Percentiles rank a stretch among this genome's conserved stretches.
phyloP scores from a whole-genome alignment of 2,113 vertebrate genomes.

The Cyphomyrus plagiostoma region DNA sequence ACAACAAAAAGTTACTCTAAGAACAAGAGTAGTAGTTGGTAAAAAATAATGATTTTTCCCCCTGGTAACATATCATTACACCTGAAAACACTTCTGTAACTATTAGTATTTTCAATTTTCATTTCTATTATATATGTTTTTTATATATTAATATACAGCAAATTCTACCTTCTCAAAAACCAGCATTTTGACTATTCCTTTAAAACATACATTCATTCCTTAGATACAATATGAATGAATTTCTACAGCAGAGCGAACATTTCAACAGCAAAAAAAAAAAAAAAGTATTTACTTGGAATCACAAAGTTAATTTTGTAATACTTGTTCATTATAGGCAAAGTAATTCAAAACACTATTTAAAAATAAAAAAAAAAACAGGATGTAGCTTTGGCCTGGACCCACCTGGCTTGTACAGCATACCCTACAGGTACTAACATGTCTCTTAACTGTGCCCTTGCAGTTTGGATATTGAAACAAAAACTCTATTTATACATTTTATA shows the following conservation, averaged over 20 bases:
- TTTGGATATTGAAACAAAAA: background rate
- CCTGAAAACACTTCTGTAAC: conserved; percentile 41
- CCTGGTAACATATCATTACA: conserved; percentile 37
- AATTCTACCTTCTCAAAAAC: conserved; percentile 22
- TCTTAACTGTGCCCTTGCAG: background rate
- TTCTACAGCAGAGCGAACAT: conserved; percentile 37
- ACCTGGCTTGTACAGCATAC: background rate
- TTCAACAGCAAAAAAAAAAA: conserved; percentile 36
- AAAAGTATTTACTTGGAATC: conserved; percentile 43
- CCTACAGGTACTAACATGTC: background rate
- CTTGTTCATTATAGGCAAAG: conserved; percentile 25
- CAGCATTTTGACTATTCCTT: conserved; percentile 32
- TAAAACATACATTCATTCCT: conserved; percentile 51
- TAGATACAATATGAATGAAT: conserved; percentile 37
- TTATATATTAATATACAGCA: conserved; percentile 40
- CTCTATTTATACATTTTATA: conserved; percentile 2
- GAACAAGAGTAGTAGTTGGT: conserved; percentile 27
- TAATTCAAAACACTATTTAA: conserved; percentile 13
- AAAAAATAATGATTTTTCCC: conserved; percentile 11
- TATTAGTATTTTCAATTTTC: conserved; percentile 36
- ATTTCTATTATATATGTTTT: conserved; percentile 31
- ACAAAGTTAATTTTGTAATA: conserved; percentile 27
- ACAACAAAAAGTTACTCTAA: conserved; percentile 33
- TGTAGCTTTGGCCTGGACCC: background rate
- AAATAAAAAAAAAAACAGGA: background rate